A percentile compares a stretch with the other conserved stretches of the same genome.
phyloP scores from a whole-genome alignment of 1,140 invertebrate genomes.

The Reticulitermes speratus region DNA sequence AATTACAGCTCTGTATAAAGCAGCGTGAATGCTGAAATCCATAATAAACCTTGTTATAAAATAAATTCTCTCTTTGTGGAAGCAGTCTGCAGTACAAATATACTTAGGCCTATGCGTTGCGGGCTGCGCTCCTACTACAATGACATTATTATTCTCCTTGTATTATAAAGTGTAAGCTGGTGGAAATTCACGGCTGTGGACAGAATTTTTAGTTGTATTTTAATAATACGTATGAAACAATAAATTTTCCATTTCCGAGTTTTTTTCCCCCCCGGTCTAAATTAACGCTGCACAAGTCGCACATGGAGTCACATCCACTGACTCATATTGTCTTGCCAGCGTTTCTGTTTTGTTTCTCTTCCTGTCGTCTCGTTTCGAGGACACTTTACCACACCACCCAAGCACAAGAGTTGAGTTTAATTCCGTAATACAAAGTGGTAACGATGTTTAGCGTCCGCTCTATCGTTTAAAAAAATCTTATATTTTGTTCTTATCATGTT shows the following conservation, averaged over 20 bases:
- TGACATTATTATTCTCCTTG: not conserved
- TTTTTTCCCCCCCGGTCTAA: not conserved
- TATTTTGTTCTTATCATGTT: too few relatives aligned
- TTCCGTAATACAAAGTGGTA: too few relatives aligned
- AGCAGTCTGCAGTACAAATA: not conserved
- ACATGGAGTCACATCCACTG: not conserved
- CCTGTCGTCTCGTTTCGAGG: not conserved
- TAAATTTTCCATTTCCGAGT: conserved; percentile 9
- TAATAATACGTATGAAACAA: not conserved
- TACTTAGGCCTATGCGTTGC: not conserved
- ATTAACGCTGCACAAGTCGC: not conserved
- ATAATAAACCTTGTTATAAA: not conserved
- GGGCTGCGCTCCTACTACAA: not conserved
- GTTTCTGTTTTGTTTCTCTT: not conserved
- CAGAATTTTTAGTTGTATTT: not conserved
- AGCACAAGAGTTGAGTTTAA: not conserved
- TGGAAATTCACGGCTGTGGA: not conserved
- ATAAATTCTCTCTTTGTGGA: not conserved
- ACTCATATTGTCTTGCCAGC: not conserved
- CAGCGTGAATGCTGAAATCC: not conserved
- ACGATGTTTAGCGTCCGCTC: too few relatives aligned
- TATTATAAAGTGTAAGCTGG: not conserved
- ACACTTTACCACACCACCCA: not conserved
- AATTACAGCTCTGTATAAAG: not conserved
- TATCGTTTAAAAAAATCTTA: too few relatives aligned